Base-by-base conservation (phyloP, 2,888 invertebrate genomes). In the Leptopterna dolabrata region DNA sequence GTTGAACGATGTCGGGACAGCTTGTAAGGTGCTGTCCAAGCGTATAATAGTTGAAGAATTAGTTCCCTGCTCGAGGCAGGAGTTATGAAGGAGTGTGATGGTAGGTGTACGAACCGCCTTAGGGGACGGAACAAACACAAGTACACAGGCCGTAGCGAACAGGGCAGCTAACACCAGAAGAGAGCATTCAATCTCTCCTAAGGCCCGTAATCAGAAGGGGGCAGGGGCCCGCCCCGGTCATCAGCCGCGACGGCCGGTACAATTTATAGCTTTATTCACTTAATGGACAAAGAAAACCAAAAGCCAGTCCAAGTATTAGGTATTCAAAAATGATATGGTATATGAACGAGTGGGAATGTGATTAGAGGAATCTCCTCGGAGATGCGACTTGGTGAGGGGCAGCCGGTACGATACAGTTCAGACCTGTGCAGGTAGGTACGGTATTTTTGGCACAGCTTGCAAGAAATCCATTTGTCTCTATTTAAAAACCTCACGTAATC, bases 211-310 rank as follows among this genome's bases (percentile, higher is more conserved):
- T 63, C 63, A 63, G 63, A 63, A 63, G 24, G 63, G 27, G 63
- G 63, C 27, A 63, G 9, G 24, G 6, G 9, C 45, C 41, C 19
- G 19, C 78, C 45, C 71, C 71, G 70, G 19, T 70, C 41, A 41
- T 70, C 30, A 43, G 13, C 24, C 36, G 1, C 24, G 41, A 41
- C 24, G 55, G 13, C 19, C 30, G 43, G 82, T 27, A 70, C 70
- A 84, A 84, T 84, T 84, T 84, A 84, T 84, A 71, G 84, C 84
- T 84, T 84, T 84, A 84, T 84, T 84, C 84, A 71, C 84, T 71
- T 84, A 84, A 84, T 84, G 84, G 84, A 84, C 16, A 9, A 70
- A 84, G 24, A 82, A 82, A 63, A 55, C 30, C n/a, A 78, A 76
- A 78, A 24, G 24, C 9, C 24, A 1, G 63, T 78, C 19, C n/a